phyloP scores from a whole-genome alignment of 1,140 invertebrate genomes.

The Magallana gigas region DNA sequence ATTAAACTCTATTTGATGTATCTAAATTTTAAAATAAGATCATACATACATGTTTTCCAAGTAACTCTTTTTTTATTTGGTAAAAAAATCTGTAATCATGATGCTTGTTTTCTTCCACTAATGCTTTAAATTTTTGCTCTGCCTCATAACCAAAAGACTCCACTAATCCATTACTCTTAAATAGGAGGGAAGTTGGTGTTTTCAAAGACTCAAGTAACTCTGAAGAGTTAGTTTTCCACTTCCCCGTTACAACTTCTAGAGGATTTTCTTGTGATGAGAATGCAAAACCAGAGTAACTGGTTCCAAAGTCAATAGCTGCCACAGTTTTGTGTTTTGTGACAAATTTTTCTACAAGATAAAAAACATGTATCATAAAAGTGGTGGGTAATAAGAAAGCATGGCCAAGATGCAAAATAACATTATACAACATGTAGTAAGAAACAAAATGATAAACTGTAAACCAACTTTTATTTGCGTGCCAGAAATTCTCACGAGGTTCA shows the following conservation, averaged over 20 bases:
- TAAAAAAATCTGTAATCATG: background rate
- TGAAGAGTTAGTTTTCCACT: background rate
- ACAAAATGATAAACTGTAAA: too few species aligned
- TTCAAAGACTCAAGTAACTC: conserved; percentile 1
- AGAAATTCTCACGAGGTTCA: too few species aligned
- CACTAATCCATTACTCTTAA: background rate
- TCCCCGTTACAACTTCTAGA: background rate
- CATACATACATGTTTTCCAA: background rate
- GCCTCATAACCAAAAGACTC: conserved; percentile 4
- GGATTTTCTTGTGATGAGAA: background rate
- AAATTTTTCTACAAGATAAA: too few species aligned
- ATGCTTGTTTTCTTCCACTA: background rate
- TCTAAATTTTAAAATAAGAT: too few species aligned
- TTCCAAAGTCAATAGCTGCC: conserved; percentile 16
- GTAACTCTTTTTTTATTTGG: background rate
- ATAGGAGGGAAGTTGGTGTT: background rate
- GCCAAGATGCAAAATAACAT: too few species aligned
- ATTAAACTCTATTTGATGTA: too few species aligned
- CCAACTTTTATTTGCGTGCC: too few species aligned
- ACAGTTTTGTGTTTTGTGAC: background rate
- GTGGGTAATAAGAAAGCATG: too few species aligned
- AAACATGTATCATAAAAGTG: too few species aligned
- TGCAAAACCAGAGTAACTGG: background rate
- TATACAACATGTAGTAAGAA: too few species aligned
- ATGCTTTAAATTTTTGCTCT: background rate